A percentile compares a stretch with the other conserved stretches of the same genome.
Conservation (phyloP, 2,888 invertebrate genomes). For the Mesorhabditis spiculigera region DNA sequence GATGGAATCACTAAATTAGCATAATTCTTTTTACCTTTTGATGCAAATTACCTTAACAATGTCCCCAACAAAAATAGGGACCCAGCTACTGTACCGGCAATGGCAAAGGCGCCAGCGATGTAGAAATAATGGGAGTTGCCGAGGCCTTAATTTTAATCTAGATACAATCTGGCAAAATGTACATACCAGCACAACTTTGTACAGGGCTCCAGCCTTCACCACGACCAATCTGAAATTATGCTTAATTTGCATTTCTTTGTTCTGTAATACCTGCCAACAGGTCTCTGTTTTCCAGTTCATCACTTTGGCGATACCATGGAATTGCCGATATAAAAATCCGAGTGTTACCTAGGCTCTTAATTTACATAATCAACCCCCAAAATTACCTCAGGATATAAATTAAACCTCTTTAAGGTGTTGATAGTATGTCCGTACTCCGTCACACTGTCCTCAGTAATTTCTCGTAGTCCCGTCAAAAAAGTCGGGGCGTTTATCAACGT, state of each 20-base stretch:
- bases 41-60: conserved; percentile 44
- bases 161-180: not conserved
- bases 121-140: conserved; percentile 81
- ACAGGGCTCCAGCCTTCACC: conserved; percentile 69
- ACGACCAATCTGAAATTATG: conserved; percentile 63
- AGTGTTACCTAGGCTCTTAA: conserved; percentile 60
- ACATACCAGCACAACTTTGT: conserved; percentile 72
- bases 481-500: conserved; percentile 72
- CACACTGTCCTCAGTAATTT: conserved; percentile 70
- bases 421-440: conserved; percentile 79
- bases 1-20: conserved; percentile 68
- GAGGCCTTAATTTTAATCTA: conserved; percentile 60
- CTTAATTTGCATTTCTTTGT: not conserved
- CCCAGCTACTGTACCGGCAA: conserved; percentile 72
- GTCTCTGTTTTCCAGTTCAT: conserved; percentile 59
- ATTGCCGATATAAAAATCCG: conserved; percentile 65
- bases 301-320: conserved; percentile 60
- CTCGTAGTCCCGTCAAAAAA: conserved; percentile 68
- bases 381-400: conserved; percentile 77
- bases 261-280: conserved; percentile 61
- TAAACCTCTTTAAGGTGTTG: conserved; percentile 78
- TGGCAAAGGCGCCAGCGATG: conserved; percentile 73
- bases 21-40: not conserved
- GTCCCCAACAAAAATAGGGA: conserved; percentile 69
- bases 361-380: conserved; percentile 23